phyloP scores from a whole-genome alignment of 2,113 vertebrate species.

The Chaetodon trifascialis region DNA sequence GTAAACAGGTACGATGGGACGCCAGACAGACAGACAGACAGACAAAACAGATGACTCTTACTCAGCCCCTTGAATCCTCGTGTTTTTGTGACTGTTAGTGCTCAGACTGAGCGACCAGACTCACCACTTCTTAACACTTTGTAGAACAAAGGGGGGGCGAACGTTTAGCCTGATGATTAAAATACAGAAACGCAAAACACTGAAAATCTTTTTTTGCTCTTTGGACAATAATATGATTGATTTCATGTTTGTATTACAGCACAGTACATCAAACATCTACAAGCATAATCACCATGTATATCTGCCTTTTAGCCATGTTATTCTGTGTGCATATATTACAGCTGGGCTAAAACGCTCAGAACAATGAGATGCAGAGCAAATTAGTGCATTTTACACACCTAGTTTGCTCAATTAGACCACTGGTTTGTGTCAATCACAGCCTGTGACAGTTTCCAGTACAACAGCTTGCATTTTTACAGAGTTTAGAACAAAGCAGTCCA shows the following conservation, averaged over 20 bases:
- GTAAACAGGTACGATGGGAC: conserved; percentile 82
- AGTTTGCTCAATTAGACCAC: conserved; percentile 1
- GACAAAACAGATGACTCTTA: conserved; percentile 77
- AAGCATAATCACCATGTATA: neutral
- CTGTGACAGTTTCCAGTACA: conserved; percentile 12
- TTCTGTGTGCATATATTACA: neutral
- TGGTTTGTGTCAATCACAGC: neutral
- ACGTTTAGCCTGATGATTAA: neutral
- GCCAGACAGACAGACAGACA: conserved; percentile 62
- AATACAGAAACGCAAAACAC: neutral
- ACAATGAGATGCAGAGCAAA: conserved; percentile 18
- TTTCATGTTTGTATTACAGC: neutral
- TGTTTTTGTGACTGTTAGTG: conserved; percentile 54
- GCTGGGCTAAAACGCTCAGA: too few species aligned
- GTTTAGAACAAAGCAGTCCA: conserved; percentile 43
- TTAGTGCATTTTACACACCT: conserved; percentile 10
- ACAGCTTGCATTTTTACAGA: conserved; percentile 23
- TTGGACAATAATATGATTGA: neutral
- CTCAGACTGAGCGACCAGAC: conserved; percentile 57
- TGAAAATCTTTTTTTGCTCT: neutral
- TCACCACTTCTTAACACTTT: conserved; percentile 5
- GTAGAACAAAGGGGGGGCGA: neutral
- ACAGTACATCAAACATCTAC: neutral
- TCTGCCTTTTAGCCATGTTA: neutral
- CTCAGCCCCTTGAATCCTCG: conserved; percentile 64